Evolutionary conservation across 2,888 invertebrate genomes (phyloP).

Genomic region (Hololepta plana): DNA sequence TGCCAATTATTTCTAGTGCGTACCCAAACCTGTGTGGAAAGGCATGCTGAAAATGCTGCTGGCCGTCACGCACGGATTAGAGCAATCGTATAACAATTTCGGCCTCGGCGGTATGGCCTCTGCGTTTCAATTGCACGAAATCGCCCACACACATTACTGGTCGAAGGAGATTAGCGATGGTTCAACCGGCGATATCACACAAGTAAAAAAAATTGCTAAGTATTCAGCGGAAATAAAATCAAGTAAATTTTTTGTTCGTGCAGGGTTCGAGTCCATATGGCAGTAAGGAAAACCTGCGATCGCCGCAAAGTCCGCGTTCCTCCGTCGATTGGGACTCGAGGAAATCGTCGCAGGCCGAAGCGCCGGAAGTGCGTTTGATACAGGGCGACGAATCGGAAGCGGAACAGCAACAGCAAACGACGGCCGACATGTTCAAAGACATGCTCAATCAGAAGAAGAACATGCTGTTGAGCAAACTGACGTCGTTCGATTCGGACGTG

Average conservation of each 20-base stretch:
- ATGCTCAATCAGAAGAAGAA: conserved; percentile 86
- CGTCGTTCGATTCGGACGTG: conserved; percentile 84
- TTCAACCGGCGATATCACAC: conserved; percentile 27
- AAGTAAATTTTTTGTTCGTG: conserved; percentile 11
- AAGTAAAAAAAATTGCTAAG: conserved; percentile 12
- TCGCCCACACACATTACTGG: conserved; percentile 98
- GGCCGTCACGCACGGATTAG: conserved; percentile 78
- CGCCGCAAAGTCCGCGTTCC: conserved; percentile 40
- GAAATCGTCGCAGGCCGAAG: conserved; percentile 47
- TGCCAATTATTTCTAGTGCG: conserved; percentile 39
- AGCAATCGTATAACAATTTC: conserved; percentile 80
- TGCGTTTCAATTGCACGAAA: conserved; percentile 91
- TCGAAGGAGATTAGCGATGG: conserved; percentile 59
- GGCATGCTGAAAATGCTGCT: conserved; percentile 88
- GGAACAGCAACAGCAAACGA: conserved; percentile 53
- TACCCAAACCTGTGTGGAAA: conserved; percentile 85
- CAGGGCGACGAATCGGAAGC: conserved; percentile 44
- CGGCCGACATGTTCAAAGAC: conserved; percentile 85
- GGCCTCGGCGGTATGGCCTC: conserved; percentile 96
- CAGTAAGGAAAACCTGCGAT: conserved; percentile 47
- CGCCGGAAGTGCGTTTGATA: conserved; percentile 39
- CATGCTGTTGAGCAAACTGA: conserved; percentile 66
- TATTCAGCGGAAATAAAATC: not conserved
- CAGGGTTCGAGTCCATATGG: conserved; percentile 48
- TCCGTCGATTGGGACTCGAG: conserved; percentile 37